A percentile compares a stretch with the other conserved stretches of the same genome.
These are phyloP conservation scores for Leptinotarsa texana DNA, from an alignment of 1,140 invertebrate species.

Conservation along the genomic window DNA sequence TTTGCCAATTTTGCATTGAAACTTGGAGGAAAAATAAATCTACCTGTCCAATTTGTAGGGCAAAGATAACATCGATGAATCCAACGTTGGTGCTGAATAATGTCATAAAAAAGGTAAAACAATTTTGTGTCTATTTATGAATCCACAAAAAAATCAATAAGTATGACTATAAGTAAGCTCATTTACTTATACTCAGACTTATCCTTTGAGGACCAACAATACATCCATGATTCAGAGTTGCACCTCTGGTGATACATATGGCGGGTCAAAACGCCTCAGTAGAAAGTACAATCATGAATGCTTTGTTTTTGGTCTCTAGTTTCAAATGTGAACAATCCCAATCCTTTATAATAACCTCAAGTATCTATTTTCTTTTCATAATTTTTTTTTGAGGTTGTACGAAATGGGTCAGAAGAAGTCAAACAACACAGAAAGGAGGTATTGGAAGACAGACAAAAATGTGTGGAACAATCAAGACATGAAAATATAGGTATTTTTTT, in stretches of 20 bases:
- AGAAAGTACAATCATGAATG: too few species aligned
- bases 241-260: too few species aligned
- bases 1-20: slow-evolving; percentile 74
- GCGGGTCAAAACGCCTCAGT: too few species aligned
- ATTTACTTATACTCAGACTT: too few species aligned
- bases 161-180: too few species aligned
- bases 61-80: slow-evolving; percentile 34
- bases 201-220: too few species aligned
- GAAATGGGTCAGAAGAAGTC: slow-evolving; percentile 23
- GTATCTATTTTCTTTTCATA: too few species aligned
- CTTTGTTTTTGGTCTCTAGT: too few species aligned
- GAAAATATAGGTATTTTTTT: background rate
- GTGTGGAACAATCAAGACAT: background rate
- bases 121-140: background rate
- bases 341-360: too few species aligned
- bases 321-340: too few species aligned
- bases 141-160: background rate
- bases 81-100: slow-evolving; percentile 48
- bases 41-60: slow-evolving; percentile 75
- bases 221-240: too few species aligned
- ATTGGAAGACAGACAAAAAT: slow-evolving; percentile 31
- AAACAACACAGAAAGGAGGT: slow-evolving; percentile 49
- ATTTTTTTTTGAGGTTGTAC: slow-evolving; percentile 13
- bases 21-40: slow-evolving; percentile 74
- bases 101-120: slow-evolving; percentile 41